Conservation (phyloP, 2,888 invertebrate species). For the Tenthredo livida region DNA sequence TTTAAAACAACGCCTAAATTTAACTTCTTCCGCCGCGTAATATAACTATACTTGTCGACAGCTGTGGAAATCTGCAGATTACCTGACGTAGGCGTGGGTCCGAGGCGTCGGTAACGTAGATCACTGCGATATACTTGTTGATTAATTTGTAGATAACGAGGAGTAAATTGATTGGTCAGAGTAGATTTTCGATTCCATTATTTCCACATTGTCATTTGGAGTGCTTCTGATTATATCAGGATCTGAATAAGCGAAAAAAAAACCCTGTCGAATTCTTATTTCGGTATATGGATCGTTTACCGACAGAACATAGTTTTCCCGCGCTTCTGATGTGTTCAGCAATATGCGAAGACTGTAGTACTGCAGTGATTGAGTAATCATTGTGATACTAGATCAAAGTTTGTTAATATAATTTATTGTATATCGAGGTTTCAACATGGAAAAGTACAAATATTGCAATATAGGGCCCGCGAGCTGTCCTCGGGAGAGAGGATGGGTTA, state of each 20-base stretch:
- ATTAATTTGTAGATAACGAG: neutral
- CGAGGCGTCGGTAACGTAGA: neutral
- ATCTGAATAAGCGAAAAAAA: neutral
- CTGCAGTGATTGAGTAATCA: neutral
- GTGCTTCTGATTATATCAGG: neutral
- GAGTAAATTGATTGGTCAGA: neutral
- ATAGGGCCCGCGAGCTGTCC: constrained; percentile 78
- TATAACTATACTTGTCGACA: neutral
- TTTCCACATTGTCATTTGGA: neutral
- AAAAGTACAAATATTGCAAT: constrained; percentile 79
- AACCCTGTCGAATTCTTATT: neutral
- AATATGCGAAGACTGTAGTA: neutral
- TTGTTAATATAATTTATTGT: constrained; percentile 79
- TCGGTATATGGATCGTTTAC: neutral
- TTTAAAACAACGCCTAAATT: too few relatives aligned
- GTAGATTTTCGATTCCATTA: neutral
- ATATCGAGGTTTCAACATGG: constrained; percentile 79
- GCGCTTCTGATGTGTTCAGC: neutral
- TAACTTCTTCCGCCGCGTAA: neutral
- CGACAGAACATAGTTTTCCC: neutral
- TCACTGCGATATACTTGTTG: neutral
- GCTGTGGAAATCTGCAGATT: neutral
- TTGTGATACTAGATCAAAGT: constrained; percentile 67
- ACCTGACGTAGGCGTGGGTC: neutral
- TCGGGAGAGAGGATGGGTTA: constrained; percentile 74